Conservation (phyloP, 2,797 vertebrate species). For the Coilia nasus region DNA sequence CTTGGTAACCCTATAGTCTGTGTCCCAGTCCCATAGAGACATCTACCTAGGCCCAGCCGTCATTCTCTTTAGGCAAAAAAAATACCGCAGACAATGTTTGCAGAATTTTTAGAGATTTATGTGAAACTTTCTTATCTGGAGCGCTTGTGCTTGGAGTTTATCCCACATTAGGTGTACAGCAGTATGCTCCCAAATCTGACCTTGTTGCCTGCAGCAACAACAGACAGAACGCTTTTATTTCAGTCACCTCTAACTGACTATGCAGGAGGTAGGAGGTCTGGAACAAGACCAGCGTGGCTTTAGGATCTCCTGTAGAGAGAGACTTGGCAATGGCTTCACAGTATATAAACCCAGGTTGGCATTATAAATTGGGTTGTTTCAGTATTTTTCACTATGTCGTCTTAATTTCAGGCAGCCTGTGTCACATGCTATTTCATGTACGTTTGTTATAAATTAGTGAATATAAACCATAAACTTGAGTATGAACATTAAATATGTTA, state of each 20-base stretch:
- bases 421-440: neutral
- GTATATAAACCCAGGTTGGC: neutral
- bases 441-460: neutral
- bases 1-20: conserved; percentile 8
- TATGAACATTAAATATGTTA: neutral
- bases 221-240: neutral
- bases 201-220: neutral
- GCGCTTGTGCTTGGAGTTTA: neutral
- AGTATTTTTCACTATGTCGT: neutral
- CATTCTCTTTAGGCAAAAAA: neutral
- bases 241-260: neutral
- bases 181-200: neutral
- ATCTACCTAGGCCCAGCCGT: neutral
- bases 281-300: neutral
- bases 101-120: neutral
- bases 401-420: neutral
- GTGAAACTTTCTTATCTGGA: neutral
- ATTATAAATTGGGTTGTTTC: neutral
- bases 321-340: neutral
- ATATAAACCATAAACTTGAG: neutral
- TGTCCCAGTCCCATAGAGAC: neutral
- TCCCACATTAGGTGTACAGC: conserved; percentile 2
- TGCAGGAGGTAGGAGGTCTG: neutral
- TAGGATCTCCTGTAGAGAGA: neutral
- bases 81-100: neutral